Evolutionary conservation across 2,888 invertebrate genomes (phyloP).

Genomic region (Platycheirus albimanus): DNA sequence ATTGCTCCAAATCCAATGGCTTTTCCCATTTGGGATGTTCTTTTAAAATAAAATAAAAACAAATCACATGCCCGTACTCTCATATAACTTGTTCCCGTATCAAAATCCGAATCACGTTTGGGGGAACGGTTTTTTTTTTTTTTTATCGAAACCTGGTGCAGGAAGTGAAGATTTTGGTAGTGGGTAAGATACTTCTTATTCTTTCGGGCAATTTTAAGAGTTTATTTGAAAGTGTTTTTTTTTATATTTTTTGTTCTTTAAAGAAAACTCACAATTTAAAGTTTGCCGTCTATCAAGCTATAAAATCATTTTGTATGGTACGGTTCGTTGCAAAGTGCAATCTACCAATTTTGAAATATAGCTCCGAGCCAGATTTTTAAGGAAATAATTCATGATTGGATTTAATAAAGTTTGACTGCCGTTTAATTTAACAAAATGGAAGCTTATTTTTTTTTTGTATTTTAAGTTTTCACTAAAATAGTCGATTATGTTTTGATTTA

Average conservation of each 20-base stretch:
- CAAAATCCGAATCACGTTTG: slow-evolving; percentile 45
- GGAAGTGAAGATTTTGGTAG: background rate
- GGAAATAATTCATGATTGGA: too few species aligned
- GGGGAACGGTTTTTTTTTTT: slow-evolving; percentile 18
- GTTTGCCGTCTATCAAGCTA: background rate
- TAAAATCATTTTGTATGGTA: background rate
- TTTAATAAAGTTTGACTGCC: too few species aligned
- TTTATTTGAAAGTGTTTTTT: slow-evolving; percentile 6
- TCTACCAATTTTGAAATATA: too few species aligned
- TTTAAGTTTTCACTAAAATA: too few species aligned
- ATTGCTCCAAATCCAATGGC: slow-evolving; percentile 29
- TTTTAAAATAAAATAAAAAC: slow-evolving; percentile 2
- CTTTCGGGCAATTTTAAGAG: slow-evolving; percentile 12
- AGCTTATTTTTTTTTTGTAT: too few species aligned
- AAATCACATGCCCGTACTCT: background rate
- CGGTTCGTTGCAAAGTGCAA: too few species aligned
- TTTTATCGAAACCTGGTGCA: slow-evolving; percentile 8
- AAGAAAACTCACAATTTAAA: background rate
- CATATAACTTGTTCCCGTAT: too few species aligned
- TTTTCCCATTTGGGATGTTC: slow-evolving; percentile 22
- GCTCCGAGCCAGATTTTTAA: too few species aligned
- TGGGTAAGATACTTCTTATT: background rate
- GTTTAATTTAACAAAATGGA: too few species aligned
- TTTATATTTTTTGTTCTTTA: background rate
- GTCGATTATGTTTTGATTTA: too few species aligned